Conservation (phyloP, 2,113 vertebrate species). For the Semicossyphus pulcher region DNA sequence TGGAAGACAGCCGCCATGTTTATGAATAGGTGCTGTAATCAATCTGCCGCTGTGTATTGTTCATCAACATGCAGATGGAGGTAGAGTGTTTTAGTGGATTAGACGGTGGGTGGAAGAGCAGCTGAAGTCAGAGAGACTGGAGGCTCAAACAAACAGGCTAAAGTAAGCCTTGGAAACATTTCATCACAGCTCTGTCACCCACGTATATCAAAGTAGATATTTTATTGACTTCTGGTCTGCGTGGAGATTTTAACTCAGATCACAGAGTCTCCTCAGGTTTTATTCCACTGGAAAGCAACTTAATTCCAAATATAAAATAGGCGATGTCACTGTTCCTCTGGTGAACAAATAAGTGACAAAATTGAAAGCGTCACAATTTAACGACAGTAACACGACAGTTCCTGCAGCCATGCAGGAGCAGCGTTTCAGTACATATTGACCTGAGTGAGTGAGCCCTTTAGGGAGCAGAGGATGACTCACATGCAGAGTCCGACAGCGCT, state of each 20-base stretch:
- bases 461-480: slow-evolving; percentile 81
- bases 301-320: not conserved
- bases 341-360: too few species aligned
- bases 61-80: slow-evolving; percentile 54
- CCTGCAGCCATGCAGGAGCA: slow-evolving; percentile 2
- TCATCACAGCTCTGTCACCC: slow-evolving; percentile 34
- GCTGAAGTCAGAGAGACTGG: slow-evolving; percentile 40
- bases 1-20: slow-evolving; percentile 18
- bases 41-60: slow-evolving; percentile 38
- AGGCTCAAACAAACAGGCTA: slow-evolving; percentile 45
- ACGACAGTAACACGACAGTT: too few species aligned
- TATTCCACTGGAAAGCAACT: not conserved
- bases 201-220: slow-evolving; percentile 31
- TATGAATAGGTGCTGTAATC: slow-evolving; percentile 16
- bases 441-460: slow-evolving; percentile 52
- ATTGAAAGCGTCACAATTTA: too few species aligned
- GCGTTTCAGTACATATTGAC: slow-evolving; percentile 23
- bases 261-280: slow-evolving; percentile 1
- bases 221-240: slow-evolving; percentile 25
- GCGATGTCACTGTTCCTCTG: not conserved
- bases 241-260: slow-evolving; percentile 10
- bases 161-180: slow-evolving; percentile 42
- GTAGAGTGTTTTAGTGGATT: slow-evolving; percentile 15
- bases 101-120: slow-evolving; percentile 44
- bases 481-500: slow-evolving; percentile 81